Evolutionary conservation across 2,888 invertebrate genomes (phyloP), one percentile per base, ranked within the genome.

Genomic region (Acleris literana): DNA sequence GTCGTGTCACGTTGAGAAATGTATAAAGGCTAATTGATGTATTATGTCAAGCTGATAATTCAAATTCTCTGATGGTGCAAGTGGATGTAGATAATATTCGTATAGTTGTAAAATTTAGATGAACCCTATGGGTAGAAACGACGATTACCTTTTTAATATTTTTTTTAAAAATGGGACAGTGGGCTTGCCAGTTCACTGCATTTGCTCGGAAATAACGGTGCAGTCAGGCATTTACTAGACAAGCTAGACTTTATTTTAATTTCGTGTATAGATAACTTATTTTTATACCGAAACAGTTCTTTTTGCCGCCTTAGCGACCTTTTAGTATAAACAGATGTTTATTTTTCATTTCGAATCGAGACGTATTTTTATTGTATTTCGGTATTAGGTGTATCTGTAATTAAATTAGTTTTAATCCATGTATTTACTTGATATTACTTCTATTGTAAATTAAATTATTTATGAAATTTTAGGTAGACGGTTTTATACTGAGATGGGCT

Each of bases 371-470:
- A 82, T 81, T 81, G 80, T 81, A 75, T 76, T 78, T 80, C 79
- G 79, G 82, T 84, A 79, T 85, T 82, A 87, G 88, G 79, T 84
- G 81, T 86, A 83, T 73, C 70, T 75, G 73, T 81, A 78, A 79
- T 81, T 81, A 78, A 80, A 80, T 76, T 79, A 80, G 74, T 76
- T 80, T 79, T 81, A 79, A 74, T 75, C 72, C 67, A 56, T 82
- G 78, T 86, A 85, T 86, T 83, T 88, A 80, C 78, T 82, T 74
- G 82, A 82, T 83, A 78, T 81, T 80, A 77, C 77, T 79, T 84
- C 74, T 76, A 83, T 80, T 88, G 87, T 88, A 88, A 84, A 87
- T 84, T 85, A 72, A 81, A 79, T 80, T 87, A 88, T 87, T 86
- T 88, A 86, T 87, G 78, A 84, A 85, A 81, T 83, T 82, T 73